These are phyloP conservation scores for Campylomormyrus tamandua DNA, from an alignment of 2,113 vertebrate genomes.

Conservation along the genomic window DNA sequence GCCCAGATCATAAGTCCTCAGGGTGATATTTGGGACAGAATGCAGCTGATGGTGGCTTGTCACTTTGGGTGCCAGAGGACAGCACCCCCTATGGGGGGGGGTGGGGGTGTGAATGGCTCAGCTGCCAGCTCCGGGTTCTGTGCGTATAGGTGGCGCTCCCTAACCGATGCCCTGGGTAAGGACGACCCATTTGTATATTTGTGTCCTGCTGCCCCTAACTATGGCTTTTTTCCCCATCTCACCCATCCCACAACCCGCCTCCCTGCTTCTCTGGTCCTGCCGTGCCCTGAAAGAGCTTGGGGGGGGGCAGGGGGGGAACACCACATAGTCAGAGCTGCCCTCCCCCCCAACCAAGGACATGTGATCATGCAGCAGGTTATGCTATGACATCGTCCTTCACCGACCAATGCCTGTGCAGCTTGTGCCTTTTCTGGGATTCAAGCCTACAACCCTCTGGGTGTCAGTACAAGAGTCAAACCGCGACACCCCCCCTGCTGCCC, in stretches of 20 bases:
- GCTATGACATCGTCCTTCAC: not conserved
- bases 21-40: not conserved
- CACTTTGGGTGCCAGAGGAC: not conserved
- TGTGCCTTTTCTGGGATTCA: not conserved
- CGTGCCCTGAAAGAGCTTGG: not conserved
- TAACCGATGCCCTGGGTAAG: not conserved
- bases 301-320: not conserved
- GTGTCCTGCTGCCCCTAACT: not conserved
- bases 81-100: not conserved
- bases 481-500: not conserved
- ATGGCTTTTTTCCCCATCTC: not conserved
- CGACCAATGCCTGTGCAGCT: not conserved
- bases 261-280: not conserved
- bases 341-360: not conserved
- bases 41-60: not conserved
- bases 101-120: not conserved
- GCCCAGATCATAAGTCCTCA: not conserved
- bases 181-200: not conserved
- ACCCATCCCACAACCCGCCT: not conserved
- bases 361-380: not conserved
- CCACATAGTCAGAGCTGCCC: not conserved
- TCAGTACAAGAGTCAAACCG: not conserved
- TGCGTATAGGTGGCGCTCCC: not conserved
- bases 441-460: not conserved
- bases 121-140: not conserved